These are phyloP conservation scores for Zaprionus lachaisei DNA, from an alignment of 1,140 invertebrate species.

Conservation along the genomic window DNA sequence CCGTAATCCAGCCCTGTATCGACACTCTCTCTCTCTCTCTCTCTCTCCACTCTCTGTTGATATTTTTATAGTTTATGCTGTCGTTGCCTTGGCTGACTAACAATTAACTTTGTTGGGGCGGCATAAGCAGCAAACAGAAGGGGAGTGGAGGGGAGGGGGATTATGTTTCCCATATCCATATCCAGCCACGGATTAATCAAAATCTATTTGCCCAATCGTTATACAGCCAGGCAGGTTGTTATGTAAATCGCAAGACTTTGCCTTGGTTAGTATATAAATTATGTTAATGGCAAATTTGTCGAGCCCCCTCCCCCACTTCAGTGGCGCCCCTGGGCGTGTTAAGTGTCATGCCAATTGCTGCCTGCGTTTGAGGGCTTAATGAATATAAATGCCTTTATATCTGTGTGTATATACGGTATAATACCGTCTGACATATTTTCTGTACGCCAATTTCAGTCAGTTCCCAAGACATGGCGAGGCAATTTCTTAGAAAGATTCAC, in stretches of 20 bases:
- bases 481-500: background rate
- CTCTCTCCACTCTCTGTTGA: constrained; percentile 19
- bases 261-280: constrained; percentile 62
- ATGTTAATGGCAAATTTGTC: constrained; percentile 73
- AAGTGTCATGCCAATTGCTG: constrained; percentile 36
- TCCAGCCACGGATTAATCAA: constrained; percentile 37
- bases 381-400: constrained; percentile 67
- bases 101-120: constrained; percentile 53
- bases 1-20: background rate
- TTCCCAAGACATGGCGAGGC: background rate
- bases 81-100: constrained; percentile 42
- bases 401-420: background rate
- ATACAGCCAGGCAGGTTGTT: constrained; percentile 17
- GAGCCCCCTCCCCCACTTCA: background rate
- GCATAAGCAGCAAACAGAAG: background rate
- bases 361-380: constrained; percentile 55
- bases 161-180: background rate
- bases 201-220: constrained; percentile 54
- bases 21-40: background rate
- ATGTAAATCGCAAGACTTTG: constrained; percentile 34
- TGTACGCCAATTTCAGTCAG: background rate
- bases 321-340: constrained; percentile 35
- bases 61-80: constrained; percentile 43
- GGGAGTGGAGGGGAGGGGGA: no score
- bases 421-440: background rate